These are phyloP conservation scores for Australoheros scitulus DNA, from an alignment of 2,113 vertebrate genomes.

Conservation along the genomic window DNA sequence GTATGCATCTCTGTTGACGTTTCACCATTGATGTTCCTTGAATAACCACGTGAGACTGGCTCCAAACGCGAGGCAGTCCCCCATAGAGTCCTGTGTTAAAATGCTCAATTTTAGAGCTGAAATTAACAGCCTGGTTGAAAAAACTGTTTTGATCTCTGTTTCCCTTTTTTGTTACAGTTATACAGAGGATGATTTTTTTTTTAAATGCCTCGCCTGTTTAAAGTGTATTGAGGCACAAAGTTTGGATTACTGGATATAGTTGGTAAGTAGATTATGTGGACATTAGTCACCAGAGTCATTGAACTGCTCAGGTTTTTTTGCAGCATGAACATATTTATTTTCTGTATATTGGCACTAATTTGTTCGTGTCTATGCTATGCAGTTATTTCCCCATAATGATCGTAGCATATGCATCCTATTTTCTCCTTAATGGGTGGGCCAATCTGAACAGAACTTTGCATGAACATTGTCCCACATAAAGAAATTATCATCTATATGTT, in stretches of 20 bases:
- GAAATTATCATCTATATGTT: too few species aligned
- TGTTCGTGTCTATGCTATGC: too few species aligned
- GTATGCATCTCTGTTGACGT: neutral
- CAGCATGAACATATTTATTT: too few species aligned
- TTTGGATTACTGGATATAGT: neutral
- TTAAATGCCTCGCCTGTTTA: neutral
- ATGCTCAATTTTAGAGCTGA: neutral
- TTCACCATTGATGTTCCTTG: neutral
- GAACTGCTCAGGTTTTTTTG: too few species aligned
- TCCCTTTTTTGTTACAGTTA: neutral
- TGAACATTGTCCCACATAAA: too few species aligned
- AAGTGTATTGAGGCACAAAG: neutral
- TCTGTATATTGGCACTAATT: too few species aligned
- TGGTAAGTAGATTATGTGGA: neutral
- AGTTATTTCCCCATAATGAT: too few species aligned
- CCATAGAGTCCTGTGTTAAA: neutral
- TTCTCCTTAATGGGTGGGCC: too few species aligned
- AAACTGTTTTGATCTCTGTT: neutral
- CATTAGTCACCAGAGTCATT: too few species aligned
- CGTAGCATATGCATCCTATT: too few species aligned
- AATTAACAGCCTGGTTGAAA: neutral
- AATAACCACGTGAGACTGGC: neutral
- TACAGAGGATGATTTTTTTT: neutral
- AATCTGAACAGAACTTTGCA: too few species aligned
- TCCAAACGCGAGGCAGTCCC: neutral